Conservation (phyloP, 2,797 vertebrate species). For the Poliocrania exsul region DNA sequence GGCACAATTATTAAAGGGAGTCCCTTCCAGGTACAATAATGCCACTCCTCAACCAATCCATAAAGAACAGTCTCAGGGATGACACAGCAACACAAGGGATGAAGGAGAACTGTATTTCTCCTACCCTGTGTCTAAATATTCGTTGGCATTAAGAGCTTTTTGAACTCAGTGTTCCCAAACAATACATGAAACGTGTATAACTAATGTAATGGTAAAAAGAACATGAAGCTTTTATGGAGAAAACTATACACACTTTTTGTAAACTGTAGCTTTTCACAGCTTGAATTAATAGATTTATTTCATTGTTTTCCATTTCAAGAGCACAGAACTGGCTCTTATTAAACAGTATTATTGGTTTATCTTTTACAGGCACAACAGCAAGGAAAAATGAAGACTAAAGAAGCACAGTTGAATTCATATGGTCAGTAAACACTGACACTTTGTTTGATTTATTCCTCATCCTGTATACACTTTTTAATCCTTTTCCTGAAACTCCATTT, state of each 20-base stretch:
- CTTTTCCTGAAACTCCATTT: not conserved
- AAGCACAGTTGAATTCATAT: not conserved
- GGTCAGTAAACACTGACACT: not conserved
- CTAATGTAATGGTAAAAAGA: not conserved
- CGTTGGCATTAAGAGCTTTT: not conserved
- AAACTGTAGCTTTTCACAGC: not conserved
- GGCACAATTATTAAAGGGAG: not conserved
- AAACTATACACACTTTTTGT: not conserved
- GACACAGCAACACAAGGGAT: not conserved
- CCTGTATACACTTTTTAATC: not conserved
- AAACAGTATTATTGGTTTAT: not conserved
- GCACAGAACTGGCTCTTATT: not conserved
- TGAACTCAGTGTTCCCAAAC: not conserved
- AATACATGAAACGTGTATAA: not conserved
- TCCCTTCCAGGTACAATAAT: not conserved
- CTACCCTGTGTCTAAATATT: not conserved
- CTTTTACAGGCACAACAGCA: not conserved
- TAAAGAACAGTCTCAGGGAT: not conserved
- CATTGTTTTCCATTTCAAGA: constrained; percentile 29
- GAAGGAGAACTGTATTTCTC: not conserved
- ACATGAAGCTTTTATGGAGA: not conserved
- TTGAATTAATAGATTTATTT: not conserved
- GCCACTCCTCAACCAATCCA: not conserved
- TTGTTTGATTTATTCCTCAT: not conserved
- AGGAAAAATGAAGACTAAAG: not conserved